Evolutionary conservation across 2,113 vertebrate species (phyloP).

Genomic region (Picathartes gymnocephalus): DNA sequence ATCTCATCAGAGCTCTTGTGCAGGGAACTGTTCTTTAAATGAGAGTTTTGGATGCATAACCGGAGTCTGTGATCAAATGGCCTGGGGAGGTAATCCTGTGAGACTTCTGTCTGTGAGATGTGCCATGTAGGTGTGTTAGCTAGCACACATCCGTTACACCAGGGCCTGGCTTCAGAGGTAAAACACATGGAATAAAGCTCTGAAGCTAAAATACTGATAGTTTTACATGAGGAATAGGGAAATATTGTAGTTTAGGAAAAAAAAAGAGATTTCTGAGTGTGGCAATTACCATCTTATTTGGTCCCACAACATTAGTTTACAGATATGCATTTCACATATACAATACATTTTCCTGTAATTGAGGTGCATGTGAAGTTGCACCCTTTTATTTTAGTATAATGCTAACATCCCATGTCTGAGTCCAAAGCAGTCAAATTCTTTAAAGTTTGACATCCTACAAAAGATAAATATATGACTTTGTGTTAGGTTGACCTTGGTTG

Average conservation of each 20-base stretch:
- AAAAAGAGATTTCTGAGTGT: not conserved
- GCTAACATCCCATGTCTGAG: not conserved
- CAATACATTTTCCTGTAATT: not conserved
- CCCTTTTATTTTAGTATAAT: not conserved
- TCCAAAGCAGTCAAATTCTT: not conserved
- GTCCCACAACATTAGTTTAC: not conserved
- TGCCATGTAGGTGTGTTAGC: too few relatives aligned
- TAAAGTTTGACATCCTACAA: not conserved
- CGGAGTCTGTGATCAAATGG: not conserved
- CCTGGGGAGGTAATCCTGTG: not conserved
- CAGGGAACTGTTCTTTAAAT: not conserved
- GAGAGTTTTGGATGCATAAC: not conserved
- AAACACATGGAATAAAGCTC: not conserved
- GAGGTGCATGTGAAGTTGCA: not conserved
- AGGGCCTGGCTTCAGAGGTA: not conserved
- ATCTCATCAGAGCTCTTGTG: not conserved
- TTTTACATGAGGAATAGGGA: not conserved
- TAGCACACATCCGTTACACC: not conserved
- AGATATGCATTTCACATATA: not conserved
- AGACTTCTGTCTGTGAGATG: not conserved
- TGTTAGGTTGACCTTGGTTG: not conserved
- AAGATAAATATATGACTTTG: not conserved
- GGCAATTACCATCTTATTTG: not conserved
- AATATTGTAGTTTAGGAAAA: not conserved
- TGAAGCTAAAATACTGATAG: not conserved